These are phyloP conservation scores for Hyphantria cunea DNA, from an alignment of 1,140 invertebrate species.

Conservation along the genomic window DNA sequence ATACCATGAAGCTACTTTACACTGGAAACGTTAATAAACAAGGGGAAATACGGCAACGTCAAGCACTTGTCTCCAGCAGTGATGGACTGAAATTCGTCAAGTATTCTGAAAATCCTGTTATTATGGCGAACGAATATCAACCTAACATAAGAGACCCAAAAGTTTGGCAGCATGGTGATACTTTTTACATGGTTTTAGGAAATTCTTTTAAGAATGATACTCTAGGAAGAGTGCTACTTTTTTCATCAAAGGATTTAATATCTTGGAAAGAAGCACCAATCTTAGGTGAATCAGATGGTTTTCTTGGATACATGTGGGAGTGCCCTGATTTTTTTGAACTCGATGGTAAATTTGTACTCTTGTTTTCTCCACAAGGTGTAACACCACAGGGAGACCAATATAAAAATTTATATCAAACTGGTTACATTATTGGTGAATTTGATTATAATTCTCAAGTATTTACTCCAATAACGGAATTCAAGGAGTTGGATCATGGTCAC, in stretches of 20 bases:
- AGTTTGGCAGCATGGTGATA: slow-evolving; percentile 63
- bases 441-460: slow-evolving; percentile 55
- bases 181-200: slow-evolving; percentile 72
- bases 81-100: slow-evolving; percentile 63
- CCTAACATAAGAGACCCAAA: slow-evolving; percentile 72
- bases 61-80: slow-evolving; percentile 53
- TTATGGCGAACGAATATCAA: slow-evolving; percentile 47
- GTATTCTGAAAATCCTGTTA: slow-evolving; percentile 56
- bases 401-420: slow-evolving; percentile 69
- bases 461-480: slow-evolving; percentile 49
- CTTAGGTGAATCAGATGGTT: slow-evolving; percentile 57
- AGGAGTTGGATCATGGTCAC: slow-evolving; percentile 70
- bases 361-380: slow-evolving; percentile 74
- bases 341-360: slow-evolving; percentile 54
- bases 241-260: slow-evolving; percentile 53
- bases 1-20: slow-evolving; percentile 67
- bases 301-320: slow-evolving; percentile 70
- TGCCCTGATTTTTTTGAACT: slow-evolving; percentile 73
- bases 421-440: slow-evolving; percentile 65
- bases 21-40: slow-evolving; percentile 61
- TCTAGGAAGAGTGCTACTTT: slow-evolving; percentile 61
- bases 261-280: slow-evolving; percentile 57
- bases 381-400: slow-evolving; percentile 63
- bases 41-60: slow-evolving; percentile 41
- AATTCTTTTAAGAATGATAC: slow-evolving; percentile 57